Percentiles rank a stretch among this genome's conserved stretches.
Evolutionary conservation across 2,888 invertebrate species (phyloP).

Genomic region (Rhingia rostrata): DNA sequence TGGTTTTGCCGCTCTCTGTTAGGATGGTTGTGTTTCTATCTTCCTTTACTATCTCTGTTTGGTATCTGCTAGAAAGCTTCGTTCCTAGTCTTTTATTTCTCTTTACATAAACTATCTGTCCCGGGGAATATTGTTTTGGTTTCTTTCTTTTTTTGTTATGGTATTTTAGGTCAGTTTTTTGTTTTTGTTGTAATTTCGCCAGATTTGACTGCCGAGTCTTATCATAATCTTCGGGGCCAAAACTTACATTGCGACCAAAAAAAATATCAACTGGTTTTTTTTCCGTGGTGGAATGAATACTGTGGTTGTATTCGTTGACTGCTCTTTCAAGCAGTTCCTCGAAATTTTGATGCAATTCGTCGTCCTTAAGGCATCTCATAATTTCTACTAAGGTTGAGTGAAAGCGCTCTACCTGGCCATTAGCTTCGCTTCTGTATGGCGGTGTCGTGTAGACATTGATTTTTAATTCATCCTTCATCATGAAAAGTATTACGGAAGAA

Average conservation of each 20-base stretch:
- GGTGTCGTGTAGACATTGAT: too few relatives aligned
- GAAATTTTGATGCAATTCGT: conserved; percentile 3
- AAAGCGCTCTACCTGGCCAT: conserved; percentile 52
- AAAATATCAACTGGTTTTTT: conserved; percentile 57
- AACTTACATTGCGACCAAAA: conserved; percentile 31
- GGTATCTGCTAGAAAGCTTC: conserved; percentile 44
- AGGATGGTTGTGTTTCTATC: conserved; percentile 40
- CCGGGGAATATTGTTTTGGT: too few relatives aligned
- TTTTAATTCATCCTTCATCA: too few relatives aligned
- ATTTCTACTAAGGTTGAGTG: conserved; percentile 47
- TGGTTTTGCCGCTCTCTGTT: conserved; percentile 50
- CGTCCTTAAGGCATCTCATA: conserved; percentile 19
- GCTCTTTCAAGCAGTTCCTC: conserved; percentile 28
- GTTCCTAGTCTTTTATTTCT: conserved; percentile 50
- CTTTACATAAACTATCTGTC: conserved; percentile 48
- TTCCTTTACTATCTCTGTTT: conserved; percentile 59
- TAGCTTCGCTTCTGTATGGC: conserved; percentile 38
- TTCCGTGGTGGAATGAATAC: conserved; percentile 49
- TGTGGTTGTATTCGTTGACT: conserved; percentile 41
- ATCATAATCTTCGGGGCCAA: too few relatives aligned
- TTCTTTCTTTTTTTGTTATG: too few relatives aligned
- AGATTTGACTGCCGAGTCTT: too few relatives aligned
- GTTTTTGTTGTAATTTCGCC: too few relatives aligned
- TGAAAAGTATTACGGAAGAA: too few relatives aligned
- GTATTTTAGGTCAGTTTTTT: too few relatives aligned